These are phyloP conservation scores for Actenoides lindsayi DNA, from an alignment of 2,113 vertebrate genomes.

Conservation along the genomic window DNA sequence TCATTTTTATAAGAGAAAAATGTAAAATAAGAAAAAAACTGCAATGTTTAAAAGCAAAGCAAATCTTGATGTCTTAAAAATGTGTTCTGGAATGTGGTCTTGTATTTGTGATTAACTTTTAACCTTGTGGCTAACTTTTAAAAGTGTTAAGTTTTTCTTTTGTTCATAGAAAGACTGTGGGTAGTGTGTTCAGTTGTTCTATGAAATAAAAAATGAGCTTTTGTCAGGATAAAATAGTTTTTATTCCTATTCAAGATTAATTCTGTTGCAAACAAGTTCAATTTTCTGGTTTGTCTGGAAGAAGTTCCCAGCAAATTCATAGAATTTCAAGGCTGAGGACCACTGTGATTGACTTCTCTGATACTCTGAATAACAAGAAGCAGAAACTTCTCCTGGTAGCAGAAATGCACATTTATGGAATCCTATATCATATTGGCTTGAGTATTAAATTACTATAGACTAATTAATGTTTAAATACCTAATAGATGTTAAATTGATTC, in stretches of 20 bases:
- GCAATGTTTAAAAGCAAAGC: background rate
- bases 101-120: background rate
- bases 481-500: constrained; percentile 12
- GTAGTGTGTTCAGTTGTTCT: background rate
- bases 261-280: background rate
- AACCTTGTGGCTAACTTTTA: background rate
- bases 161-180: background rate
- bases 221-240: background rate
- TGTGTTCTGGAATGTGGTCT: background rate
- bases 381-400: background rate
- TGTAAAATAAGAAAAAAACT: background rate
- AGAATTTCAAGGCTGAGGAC: background rate
- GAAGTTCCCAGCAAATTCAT: background rate
- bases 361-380: background rate
- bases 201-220: background rate
- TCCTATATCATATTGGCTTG: background rate
- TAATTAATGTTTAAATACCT: constrained; percentile 3
- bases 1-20: background rate
- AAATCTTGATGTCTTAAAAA: background rate
- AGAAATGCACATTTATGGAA: background rate
- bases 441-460: background rate
- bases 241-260: background rate
- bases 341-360: background rate
- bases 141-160: background rate
- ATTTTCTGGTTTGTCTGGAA: background rate